Evolutionary conservation across 2,113 vertebrate genomes (phyloP), one percentile per base, ranked within the genome.

Genomic region (Myanophis thanlyinensis): DNA sequence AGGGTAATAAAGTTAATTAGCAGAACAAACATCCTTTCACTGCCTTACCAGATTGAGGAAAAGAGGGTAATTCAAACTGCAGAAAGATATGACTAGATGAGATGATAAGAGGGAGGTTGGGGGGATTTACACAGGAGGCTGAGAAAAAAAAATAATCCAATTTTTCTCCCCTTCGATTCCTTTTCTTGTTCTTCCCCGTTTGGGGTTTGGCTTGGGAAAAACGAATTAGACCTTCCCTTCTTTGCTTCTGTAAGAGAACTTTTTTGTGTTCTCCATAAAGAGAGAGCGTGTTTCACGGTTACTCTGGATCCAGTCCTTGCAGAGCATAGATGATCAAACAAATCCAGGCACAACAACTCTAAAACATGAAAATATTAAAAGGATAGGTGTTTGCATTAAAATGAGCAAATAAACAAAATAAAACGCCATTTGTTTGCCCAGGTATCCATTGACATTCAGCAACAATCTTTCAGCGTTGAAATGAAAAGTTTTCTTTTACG

Each of bases 1-100:
- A 99, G 98, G 98, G 98, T 99, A 99, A 99, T 99, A 99, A 99
- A 99, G 99, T 99, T 99, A 99, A 99, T 99, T 99, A 99, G 98
- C 98, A 99, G 99, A 99, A 99, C 98, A 99, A 99, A 99, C 98
- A 98, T 98, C 97, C 97, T 98, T 98, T 98, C 98, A 97, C 97
- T 98, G 98, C 98, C 97, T 98, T 98, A 98, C 97, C 97, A 98
- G 98, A 97, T 97, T 97, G 97, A 98, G 98, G 97, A 97, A 98
- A 98, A 98, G 98, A 98, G 98, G 98, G 98, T 98, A 98, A 98
- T 98, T 98, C 98, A 98, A 98, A 98, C 98, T 97, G 97, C 96
- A 97, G 97, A 97, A 98, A 98, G 98, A 98, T 98, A 98, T 97
- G 97, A 97, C 97, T 95, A 98, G 98, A 98, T 98, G 97, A 98